phyloP scores from a whole-genome alignment of 1,140 invertebrate genomes.

The Pogonomyrmex barbatus region DNA sequence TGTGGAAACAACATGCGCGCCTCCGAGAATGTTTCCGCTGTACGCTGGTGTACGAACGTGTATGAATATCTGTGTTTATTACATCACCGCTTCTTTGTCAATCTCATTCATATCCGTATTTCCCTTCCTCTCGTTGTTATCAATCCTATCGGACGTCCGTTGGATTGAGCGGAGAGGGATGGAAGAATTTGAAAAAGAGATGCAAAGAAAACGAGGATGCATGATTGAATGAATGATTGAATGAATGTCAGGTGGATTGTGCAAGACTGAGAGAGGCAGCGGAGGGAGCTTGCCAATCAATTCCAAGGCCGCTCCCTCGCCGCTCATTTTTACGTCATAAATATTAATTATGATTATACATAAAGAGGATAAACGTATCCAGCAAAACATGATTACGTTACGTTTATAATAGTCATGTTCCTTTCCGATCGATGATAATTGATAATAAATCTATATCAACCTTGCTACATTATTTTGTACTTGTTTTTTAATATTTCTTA shows the following conservation, averaged over 20 bases:
- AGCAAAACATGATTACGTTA: constrained; percentile 80
- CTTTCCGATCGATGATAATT: constrained; percentile 80
- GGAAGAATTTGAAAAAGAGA: constrained; percentile 60
- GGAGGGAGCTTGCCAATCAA: constrained; percentile 77
- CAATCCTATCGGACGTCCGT: background rate
- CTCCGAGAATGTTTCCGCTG: constrained; percentile 63
- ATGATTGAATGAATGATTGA: constrained; percentile 26
- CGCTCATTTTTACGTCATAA: constrained; percentile 82
- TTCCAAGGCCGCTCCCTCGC: constrained; percentile 76
- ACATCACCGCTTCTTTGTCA: constrained; percentile 27
- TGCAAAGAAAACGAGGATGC: constrained; percentile 45
- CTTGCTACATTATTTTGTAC: constrained; percentile 83
- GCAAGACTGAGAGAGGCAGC: constrained; percentile 82
- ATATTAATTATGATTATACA: constrained; percentile 80
- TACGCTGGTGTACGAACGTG: constrained; percentile 46
- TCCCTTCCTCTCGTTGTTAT: constrained; percentile 19
- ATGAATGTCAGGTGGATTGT: constrained; percentile 69
- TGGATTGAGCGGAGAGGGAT: background rate
- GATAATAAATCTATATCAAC: constrained; percentile 76
- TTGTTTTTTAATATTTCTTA: constrained; percentile 82
- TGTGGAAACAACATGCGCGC: constrained; percentile 67
- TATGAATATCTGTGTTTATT: constrained; percentile 49
- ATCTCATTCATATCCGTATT: constrained; percentile 20
- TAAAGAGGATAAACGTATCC: constrained; percentile 76
- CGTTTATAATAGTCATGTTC: constrained; percentile 83